A percentile compares a stretch with the other conserved stretches of the same genome.
Evolutionary conservation across 2,113 vertebrate species (phyloP).

Genomic region (Cavia aperea): DNA sequence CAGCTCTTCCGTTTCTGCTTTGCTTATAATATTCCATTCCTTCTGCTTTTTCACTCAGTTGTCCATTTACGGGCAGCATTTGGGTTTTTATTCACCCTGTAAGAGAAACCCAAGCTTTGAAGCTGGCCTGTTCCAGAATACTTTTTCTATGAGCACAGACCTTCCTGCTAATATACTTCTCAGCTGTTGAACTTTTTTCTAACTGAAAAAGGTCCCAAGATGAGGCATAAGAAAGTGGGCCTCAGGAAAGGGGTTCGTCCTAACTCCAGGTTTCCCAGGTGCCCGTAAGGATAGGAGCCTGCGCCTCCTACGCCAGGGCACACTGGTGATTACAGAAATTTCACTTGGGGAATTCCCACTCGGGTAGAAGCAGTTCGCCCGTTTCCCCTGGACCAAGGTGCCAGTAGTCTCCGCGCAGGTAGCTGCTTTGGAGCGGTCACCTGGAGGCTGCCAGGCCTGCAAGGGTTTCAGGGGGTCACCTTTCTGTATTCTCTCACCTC

Average conservation of each 20-base stretch:
- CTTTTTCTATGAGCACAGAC: constrained; percentile 62
- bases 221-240: constrained; percentile 26
- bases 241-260: constrained; percentile 20
- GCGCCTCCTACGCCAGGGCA: background rate
- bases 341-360: background rate
- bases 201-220: constrained; percentile 43
- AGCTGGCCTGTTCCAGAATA: constrained; percentile 47
- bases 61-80: constrained; percentile 50
- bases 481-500: background rate
- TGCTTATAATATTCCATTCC: constrained; percentile 57
- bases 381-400: background rate
- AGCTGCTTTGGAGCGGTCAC: too few relatives aligned
- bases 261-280: background rate
- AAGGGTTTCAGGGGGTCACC: background rate
- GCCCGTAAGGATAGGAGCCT: background rate
- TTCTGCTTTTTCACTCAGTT: constrained; percentile 57
- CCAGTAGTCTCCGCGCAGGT: background rate
- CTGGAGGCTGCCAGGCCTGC: background rate
- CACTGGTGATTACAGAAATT: constrained; percentile 11
- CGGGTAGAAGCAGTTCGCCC: background rate
- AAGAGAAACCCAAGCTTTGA: constrained; percentile 54
- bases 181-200: constrained; percentile 54
- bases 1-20: constrained; percentile 53
- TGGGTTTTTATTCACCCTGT: constrained; percentile 52
- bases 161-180: constrained; percentile 58